Base-by-base conservation (phyloP, 2,113 vertebrate genomes). In the Neogobius melanostomus region DNA sequence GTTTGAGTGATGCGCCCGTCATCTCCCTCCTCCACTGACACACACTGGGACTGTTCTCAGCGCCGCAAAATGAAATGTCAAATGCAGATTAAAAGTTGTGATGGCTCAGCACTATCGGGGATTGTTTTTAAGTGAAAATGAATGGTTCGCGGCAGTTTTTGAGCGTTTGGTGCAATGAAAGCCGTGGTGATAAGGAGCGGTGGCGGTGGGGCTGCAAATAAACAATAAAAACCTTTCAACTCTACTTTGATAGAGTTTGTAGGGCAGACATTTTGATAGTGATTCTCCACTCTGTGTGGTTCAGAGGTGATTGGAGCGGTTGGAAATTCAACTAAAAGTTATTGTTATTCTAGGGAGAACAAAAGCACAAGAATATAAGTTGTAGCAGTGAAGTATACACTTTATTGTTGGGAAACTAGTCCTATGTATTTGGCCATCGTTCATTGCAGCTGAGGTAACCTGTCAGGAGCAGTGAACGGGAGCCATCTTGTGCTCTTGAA, bases 11-110 rank as follows among this genome's bases (percentile, higher is more conserved):
- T 81, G 77, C 70, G 73, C 84, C 78, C 17, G 72, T 81, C 74
- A 67, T 82, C 67, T 64, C 56, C 75, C 46, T 78, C 70, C 28
- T 64, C 71, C 77, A 69, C 17, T 51, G 59, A 44, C 65, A 71
- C 17, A 51, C 64, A 64, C 67, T 60, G 64, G 72, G 72, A 49
- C 48, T 69, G 49, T 85, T 79, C 78, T 79, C 69, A 66, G 66
- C 74, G 44, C 64, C 48, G 59, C 65, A 60, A 87, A 88, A 88
- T 79, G 36, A 82, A 82, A 87, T 83, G 82, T 84, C 77, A 85
- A 75, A 86, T 83, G 80, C 70, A 84, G 80, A 87, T 88, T 82
- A 68, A n/a, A 70, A 75, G 53, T 68, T 78, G 76, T 66, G 82
- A 85, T 68, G 72, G 64, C 72, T 86, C 77, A 81, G 83, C 74